phyloP scores from a whole-genome alignment of 2,888 invertebrate genomes.

The Metallyticus violacea region DNA sequence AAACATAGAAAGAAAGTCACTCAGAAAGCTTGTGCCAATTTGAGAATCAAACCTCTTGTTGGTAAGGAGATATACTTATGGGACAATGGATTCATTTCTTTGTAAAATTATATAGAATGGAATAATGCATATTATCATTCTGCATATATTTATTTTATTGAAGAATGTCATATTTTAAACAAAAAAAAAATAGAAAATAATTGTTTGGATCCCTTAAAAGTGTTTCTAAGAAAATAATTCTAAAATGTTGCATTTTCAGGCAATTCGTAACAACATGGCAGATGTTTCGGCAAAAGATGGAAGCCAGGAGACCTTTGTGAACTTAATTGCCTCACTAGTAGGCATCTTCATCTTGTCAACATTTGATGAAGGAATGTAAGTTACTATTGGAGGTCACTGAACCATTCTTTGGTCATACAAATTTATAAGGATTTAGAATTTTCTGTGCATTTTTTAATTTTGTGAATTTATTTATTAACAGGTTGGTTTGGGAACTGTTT shows the following conservation, averaged over 20 bases:
- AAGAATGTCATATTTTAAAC: not conserved
- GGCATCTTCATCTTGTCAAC: slow-evolving; percentile 72
- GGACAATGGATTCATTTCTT: too few relatives aligned
- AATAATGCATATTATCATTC: too few relatives aligned
- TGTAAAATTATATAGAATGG: too few relatives aligned
- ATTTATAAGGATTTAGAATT: not conserved
- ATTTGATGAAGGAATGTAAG: slow-evolving; percentile 56
- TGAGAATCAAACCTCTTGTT: too few relatives aligned
- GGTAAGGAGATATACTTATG: too few relatives aligned
- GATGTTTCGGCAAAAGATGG: slow-evolving; percentile 94
- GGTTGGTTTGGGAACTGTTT: slow-evolving; percentile 73
- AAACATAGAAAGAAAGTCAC: too few relatives aligned
- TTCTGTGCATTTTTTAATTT: not conserved
- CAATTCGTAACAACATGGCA: slow-evolving; percentile 83
- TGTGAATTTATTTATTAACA: slow-evolving; percentile 45
- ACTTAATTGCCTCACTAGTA: slow-evolving; percentile 77
- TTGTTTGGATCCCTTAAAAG: not conserved
- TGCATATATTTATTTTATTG: not conserved
- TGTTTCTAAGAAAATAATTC: not conserved
- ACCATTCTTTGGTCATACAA: not conserved
- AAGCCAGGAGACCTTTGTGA: slow-evolving; percentile 95
- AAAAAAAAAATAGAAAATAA: not conserved
- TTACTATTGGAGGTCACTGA: not conserved
- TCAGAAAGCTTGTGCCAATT: too few relatives aligned
- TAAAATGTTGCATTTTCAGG: slow-evolving; percentile 47